Conservation (phyloP, 2,113 vertebrate species). For the Phainopepla nitens region DNA sequence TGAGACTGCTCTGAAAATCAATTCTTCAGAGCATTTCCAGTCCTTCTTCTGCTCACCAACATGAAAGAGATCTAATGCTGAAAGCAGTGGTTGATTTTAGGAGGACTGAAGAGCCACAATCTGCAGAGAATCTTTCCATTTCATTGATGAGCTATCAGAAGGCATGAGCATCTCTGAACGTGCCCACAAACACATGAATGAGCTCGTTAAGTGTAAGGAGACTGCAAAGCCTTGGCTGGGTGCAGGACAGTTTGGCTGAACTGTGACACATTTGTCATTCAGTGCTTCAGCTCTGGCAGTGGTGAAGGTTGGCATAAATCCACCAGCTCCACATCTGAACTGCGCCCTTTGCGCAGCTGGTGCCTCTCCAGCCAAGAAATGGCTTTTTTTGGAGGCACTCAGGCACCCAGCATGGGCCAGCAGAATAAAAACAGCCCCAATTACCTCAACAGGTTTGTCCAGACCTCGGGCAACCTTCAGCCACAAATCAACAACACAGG, state of each 20-base stretch:
- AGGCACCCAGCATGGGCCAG: not conserved
- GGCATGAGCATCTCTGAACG: not conserved
- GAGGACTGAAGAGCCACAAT: not conserved
- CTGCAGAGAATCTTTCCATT: not conserved
- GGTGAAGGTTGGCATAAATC: not conserved
- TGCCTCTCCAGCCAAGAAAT: not conserved
- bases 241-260: not conserved
- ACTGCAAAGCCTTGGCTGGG: not conserved
- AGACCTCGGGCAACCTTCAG: not conserved
- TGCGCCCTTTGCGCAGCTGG: not conserved
- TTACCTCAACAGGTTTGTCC: not conserved
- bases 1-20: not conserved
- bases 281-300: not conserved
- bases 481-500: not conserved
- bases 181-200: fast-evolving
- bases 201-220: not conserved
- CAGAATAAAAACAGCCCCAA: not conserved
- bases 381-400: not conserved
- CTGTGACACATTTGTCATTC: not conserved
- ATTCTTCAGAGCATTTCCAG: not conserved
- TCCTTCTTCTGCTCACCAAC: not conserved
- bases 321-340: not conserved
- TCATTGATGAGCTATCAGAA: not conserved
- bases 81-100: not conserved
- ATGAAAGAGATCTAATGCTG: fast-evolving